These are phyloP conservation scores for Dinocampus coccinellae DNA, from an alignment of 2,888 invertebrate species.

Conservation along the genomic window DNA sequence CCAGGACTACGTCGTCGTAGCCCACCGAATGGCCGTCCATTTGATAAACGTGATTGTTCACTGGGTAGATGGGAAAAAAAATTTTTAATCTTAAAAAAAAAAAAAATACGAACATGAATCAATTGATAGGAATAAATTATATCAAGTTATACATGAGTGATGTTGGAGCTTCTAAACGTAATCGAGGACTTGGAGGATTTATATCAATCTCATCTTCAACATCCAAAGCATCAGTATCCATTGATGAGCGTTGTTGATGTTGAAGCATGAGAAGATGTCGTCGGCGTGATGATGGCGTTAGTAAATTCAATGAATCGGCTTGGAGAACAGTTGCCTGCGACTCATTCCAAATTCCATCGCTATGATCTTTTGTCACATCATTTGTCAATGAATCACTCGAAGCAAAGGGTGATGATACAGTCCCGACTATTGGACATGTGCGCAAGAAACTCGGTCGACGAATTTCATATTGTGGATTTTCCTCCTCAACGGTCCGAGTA, in stretches of 20 bases:
- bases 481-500: constrained; percentile 46
- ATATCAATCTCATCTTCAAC: constrained; percentile 69
- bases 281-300: constrained; percentile 84
- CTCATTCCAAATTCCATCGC: constrained; percentile 91
- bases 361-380: constrained; percentile 83
- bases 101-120: too few species aligned
- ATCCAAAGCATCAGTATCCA: constrained; percentile 86
- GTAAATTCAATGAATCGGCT: constrained; percentile 77
- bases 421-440: constrained; percentile 48
- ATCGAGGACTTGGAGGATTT: constrained; percentile 60
- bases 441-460: constrained; percentile 44
- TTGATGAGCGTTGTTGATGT: constrained; percentile 87
- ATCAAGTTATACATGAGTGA: constrained; percentile 55
- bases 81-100: too few species aligned
- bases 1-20: constrained; percentile 62
- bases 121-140: constrained; percentile 44
- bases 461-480: constrained; percentile 48
- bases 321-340: constrained; percentile 88
- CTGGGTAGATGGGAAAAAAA: constrained; percentile 61
- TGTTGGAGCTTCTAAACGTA: constrained; percentile 61
- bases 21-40: constrained; percentile 59
- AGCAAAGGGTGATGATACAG: constrained; percentile 79
- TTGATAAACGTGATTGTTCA: constrained; percentile 54
- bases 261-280: constrained; percentile 83
- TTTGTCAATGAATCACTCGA: constrained; percentile 88